A percentile compares a stretch with the other conserved stretches of the same genome.
Conservation (phyloP, 2,797 vertebrate species). For the Pseudochirops cupreus region DNA sequence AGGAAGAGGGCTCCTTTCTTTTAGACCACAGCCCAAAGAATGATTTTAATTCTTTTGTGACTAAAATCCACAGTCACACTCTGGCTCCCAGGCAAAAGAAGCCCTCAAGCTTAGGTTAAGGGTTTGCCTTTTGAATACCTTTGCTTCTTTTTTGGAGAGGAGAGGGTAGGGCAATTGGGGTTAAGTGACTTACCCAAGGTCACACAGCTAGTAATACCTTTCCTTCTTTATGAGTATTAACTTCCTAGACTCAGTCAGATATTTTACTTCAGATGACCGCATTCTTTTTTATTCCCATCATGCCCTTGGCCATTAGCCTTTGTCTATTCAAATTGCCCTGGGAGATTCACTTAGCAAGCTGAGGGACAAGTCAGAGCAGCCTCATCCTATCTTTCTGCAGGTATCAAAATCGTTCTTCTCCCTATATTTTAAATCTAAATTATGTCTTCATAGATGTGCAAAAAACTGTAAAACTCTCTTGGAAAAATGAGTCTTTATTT, state of each 20-base stretch:
- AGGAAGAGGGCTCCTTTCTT: background rate
- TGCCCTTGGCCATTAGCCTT: background rate
- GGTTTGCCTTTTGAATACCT: too few species aligned
- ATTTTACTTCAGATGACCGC: background rate
- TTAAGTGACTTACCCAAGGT: too few species aligned
- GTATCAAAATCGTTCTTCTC: background rate
- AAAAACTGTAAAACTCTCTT: background rate
- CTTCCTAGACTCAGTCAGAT: background rate
- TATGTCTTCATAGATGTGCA: background rate
- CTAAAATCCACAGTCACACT: background rate
- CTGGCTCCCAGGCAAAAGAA: too few species aligned
- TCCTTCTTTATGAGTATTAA: background rate
- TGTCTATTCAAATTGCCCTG: background rate
- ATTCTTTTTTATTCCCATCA: background rate
- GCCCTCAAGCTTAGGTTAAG: too few species aligned
- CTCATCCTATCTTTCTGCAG: background rate
- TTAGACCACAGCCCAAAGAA: background rate
- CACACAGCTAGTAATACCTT: too few species aligned
- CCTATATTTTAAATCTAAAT: background rate
- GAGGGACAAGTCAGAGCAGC: background rate
- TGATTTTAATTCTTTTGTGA: background rate
- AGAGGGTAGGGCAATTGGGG: too few species aligned
- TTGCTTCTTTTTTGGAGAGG: too few species aligned
- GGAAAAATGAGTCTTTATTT: background rate
- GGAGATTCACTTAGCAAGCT: background rate